A percentile compares a stretch with the other conserved stretches of the same genome.
phyloP scores from a whole-genome alignment of 2,113 vertebrate species.

The Bambusicola thoracicus region DNA sequence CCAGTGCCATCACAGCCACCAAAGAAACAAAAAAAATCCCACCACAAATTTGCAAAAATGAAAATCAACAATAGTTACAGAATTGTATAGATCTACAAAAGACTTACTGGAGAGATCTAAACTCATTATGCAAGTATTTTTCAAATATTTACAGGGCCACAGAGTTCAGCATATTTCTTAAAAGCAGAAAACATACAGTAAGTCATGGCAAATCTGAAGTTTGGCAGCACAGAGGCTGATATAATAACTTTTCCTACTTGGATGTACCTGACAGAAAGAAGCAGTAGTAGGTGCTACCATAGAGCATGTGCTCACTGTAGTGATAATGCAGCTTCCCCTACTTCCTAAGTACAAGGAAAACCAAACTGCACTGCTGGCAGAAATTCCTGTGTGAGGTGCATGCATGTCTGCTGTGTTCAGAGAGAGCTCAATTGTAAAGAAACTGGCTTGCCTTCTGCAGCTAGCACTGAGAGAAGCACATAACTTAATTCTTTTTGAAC shows the following conservation, averaged over 20 bases:
- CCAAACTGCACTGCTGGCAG: constrained; percentile 3
- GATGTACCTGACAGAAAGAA: background rate
- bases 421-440: background rate
- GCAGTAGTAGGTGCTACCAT: background rate
- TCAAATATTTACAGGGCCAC: background rate
- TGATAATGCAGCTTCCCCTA: background rate
- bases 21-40: background rate
- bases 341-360: constrained; percentile 24
- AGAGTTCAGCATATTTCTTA: background rate
- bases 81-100: background rate
- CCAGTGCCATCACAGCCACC: background rate
- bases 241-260: background rate
- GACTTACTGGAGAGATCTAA: background rate
- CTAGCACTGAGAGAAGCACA: background rate
- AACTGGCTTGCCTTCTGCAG: background rate
- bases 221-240: background rate
- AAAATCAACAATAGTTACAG: background rate
- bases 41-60: background rate
- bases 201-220: background rate
- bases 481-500: background rate
- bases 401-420: background rate
- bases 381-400: constrained; percentile 38
- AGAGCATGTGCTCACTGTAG: background rate
- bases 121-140: background rate
- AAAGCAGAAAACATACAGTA: background rate